These are phyloP conservation scores for Meloidogyne floridensis DNA, from an alignment of 1,140 invertebrate species.

Conservation along the genomic window DNA sequence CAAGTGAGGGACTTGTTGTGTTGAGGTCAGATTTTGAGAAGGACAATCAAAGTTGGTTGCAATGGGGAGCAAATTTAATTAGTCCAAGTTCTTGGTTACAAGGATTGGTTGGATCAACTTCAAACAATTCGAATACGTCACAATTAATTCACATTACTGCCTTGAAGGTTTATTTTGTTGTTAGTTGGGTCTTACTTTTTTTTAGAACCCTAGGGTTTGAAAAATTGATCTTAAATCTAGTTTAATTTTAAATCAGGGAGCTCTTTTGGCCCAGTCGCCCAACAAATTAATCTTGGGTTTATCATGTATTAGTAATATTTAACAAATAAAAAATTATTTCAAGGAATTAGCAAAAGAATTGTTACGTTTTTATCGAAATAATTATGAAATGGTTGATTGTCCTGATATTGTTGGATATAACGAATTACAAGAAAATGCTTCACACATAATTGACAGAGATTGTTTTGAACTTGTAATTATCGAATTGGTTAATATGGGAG, in stretches of 20 bases:
- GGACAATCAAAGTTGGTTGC: slow-evolving; percentile 48
- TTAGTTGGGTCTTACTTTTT: too few relatives aligned
- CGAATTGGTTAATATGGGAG: slow-evolving; percentile 50
- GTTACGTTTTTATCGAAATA: slow-evolving; percentile 50
- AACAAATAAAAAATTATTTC: slow-evolving; percentile 18
- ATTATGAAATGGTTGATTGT: slow-evolving; percentile 54
- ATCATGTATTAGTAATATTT: too few relatives aligned
- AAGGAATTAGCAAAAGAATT: slow-evolving; percentile 46
- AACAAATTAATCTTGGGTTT: too few relatives aligned
- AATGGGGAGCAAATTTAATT: slow-evolving; percentile 50
- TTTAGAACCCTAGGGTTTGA: too few relatives aligned
- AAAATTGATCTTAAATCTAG: neutral
- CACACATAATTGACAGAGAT: slow-evolving; percentile 38
- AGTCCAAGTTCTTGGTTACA: slow-evolving; percentile 38
- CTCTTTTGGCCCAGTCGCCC: too few relatives aligned
- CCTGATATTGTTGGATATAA: slow-evolving; percentile 60
- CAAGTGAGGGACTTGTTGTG: slow-evolving; percentile 40
- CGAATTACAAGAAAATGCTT: slow-evolving; percentile 46
- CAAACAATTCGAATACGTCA: neutral
- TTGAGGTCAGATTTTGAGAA: slow-evolving; percentile 41
- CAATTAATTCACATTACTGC: slow-evolving; percentile 54
- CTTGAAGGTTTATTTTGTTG: slow-evolving; percentile 38
- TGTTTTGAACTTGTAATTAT: slow-evolving; percentile 61
- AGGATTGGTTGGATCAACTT: slow-evolving; percentile 1
- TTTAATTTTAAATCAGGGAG: neutral